Evolutionary conservation across 2,888 invertebrate genomes (phyloP), one percentile per base, ranked within the genome.

Genomic region (Pseudococcus viburni): DNA sequence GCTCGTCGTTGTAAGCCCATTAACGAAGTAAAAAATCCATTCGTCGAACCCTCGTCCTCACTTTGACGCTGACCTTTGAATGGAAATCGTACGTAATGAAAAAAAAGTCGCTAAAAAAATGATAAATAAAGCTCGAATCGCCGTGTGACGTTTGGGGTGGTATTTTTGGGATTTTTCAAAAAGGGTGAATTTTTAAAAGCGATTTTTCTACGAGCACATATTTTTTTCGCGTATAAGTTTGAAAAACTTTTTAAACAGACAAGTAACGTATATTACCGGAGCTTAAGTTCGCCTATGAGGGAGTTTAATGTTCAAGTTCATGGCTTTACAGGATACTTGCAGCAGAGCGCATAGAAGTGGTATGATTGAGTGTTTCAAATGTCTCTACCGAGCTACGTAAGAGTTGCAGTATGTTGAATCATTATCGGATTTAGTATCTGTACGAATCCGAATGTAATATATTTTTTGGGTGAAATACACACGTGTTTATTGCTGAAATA

Each of bases 81-180:
- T 26, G 39, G 39, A 77, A 77, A 77, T 77, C 77, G 39, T 22
- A 77, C 64, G 22, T 64, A 64, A 64, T 22, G 11, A 73, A 15
- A 73, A 26, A 68, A 26, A 26, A 73, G 15, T 12, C 15, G 11
- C n/a, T 1, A 80, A 77, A 73, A 77, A 80, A 80, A 46, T 42
- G 80, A 80, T 80, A 80, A 80, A 80, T 80, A 73, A 73, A 73
- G 73, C 33, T 33, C 80, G n/a, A 80, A 39, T 80, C 80, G 80
- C 80, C n/a, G 42, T 33, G 7, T 80, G 80, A 80, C 80, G 80
- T 80, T 80, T 80, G 33, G 80, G 80, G 80, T 80, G 42, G 19
- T 80, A 42, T 80, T 80, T 80, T 80, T 3, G n/a, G 4, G 33
- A 3, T 7, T 46, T 80, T 80, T 80, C 46, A 15, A 42, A 80